phyloP scores from a whole-genome alignment of 2,888 invertebrate species.

The Heliconius aoede region DNA sequence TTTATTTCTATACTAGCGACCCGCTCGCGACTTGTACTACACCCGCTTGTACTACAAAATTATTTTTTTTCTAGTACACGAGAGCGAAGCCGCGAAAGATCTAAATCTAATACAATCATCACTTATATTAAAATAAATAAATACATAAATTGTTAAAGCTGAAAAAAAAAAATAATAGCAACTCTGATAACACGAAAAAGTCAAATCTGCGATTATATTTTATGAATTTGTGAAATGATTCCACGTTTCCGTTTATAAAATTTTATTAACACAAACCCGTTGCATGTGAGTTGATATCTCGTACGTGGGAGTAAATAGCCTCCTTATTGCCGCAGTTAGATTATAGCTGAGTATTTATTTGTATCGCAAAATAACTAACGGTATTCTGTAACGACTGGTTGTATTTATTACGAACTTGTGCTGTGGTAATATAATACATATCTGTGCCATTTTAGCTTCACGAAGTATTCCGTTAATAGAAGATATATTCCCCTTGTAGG shows the following conservation, averaged over 20 bases:
- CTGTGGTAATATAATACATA: no score
- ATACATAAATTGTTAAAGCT: no score
- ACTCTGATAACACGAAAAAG: neutral
- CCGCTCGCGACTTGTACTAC: no score
- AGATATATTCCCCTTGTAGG: neutral
- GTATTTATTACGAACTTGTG: no score
- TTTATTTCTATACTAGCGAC: neutral
- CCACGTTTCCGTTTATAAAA: neutral
- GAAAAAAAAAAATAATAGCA: no score
- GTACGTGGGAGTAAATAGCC: slow-evolving; percentile 31
- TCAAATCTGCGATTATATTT: neutral
- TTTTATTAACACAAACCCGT: slow-evolving; percentile 11
- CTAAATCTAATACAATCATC: no score
- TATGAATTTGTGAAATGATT: neutral
- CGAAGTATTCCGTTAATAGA: neutral
- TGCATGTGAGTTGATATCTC: slow-evolving; percentile 34
- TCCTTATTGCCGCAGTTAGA: slow-evolving; percentile 47
- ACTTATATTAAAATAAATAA: no score
- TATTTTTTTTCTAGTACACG: no score
- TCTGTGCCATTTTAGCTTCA: neutral
- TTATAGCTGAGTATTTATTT: slow-evolving; percentile 46
- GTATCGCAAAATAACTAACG: slow-evolving; percentile 44
- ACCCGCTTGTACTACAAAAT: no score
- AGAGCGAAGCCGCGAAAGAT: no score
- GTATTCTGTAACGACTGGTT: slow-evolving; percentile 23